A percentile compares a stretch with the other conserved stretches of the same genome.
These are phyloP conservation scores for Brachyalestes nurse DNA, from an alignment of 2,797 vertebrate species.

Conservation along the genomic window DNA sequence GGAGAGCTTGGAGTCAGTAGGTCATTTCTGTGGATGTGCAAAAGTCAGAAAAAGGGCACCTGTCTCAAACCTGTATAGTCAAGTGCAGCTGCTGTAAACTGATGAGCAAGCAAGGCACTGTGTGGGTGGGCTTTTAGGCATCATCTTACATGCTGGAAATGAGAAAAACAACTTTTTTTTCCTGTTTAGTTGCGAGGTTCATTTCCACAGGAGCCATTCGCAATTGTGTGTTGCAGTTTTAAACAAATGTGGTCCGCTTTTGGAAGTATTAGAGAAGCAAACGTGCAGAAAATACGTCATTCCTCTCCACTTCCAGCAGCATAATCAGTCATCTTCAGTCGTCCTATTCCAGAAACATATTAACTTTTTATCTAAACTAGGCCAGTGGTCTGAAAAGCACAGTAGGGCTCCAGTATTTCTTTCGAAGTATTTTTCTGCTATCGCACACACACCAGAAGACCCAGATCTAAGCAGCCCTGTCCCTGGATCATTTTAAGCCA, in stretches of 20 bases:
- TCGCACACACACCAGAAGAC: constrained; percentile 3
- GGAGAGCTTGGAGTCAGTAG: constrained; percentile 2
- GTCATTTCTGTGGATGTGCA: constrained; percentile 17
- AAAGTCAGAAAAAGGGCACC: constrained; percentile 44
- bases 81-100: constrained; percentile 3
- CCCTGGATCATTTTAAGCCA: neutral
- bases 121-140: neutral
- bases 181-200: neutral
- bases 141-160: neutral
- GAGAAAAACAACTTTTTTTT: neutral
- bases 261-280: neutral
- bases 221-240: neutral
- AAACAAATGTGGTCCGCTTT: neutral
- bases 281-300: neutral
- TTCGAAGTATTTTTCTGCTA: constrained; percentile 3
- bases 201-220: neutral
- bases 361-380: constrained; percentile 11
- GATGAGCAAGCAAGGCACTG: constrained; percentile 12
- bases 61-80: constrained; percentile 2
- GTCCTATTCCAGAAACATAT: constrained; percentile 15
- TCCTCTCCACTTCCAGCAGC: neutral
- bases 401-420: constrained; percentile 13
- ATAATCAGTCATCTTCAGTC: neutral
- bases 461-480: constrained; percentile 3
- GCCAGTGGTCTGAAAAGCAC: constrained; percentile 5